A percentile compares a stretch with the other conserved stretches of the same genome.
Evolutionary conservation across 2,113 vertebrate species (phyloP).

Genomic region (Uria lomvia): DNA sequence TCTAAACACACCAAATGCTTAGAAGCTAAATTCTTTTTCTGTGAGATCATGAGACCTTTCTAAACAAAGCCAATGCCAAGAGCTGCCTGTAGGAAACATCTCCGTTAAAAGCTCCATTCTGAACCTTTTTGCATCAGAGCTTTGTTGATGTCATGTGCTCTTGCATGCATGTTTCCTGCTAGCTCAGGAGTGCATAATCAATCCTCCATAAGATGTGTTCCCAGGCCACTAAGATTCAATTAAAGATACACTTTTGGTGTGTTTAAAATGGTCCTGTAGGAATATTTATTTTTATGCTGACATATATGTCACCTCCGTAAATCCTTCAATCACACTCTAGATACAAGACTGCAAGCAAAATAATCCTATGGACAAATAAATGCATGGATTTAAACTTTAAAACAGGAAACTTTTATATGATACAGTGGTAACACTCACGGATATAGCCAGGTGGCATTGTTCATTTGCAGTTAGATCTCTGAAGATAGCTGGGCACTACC

Average conservation of each 20-base stretch:
- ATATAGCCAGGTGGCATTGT: neutral
- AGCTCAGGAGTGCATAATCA: neutral
- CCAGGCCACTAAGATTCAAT: neutral
- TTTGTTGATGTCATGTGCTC: neutral
- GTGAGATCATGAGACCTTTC: neutral
- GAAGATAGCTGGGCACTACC: neutral
- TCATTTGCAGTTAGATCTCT: neutral
- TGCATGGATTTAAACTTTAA: neutral
- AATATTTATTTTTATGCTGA: neutral
- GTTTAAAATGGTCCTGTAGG: neutral
- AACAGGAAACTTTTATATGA: neutral
- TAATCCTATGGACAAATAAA: neutral
- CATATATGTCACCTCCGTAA: neutral
- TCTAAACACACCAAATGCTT: constrained; percentile 3
- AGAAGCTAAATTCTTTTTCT: constrained; percentile 13
- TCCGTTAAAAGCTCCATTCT: neutral
- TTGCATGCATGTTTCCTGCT: neutral
- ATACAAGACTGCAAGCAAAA: neutral
- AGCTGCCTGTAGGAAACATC: neutral
- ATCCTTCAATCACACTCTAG: neutral
- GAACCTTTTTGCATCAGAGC: neutral
- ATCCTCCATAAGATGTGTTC: neutral
- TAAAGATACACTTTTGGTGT: neutral
- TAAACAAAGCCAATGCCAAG: constrained; percentile 5
- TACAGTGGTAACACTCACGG: neutral